Percentiles rank a stretch among this genome's conserved stretches.
phyloP scores from a whole-genome alignment of 2,888 invertebrate species.

The Oscheius sp. region DNA sequence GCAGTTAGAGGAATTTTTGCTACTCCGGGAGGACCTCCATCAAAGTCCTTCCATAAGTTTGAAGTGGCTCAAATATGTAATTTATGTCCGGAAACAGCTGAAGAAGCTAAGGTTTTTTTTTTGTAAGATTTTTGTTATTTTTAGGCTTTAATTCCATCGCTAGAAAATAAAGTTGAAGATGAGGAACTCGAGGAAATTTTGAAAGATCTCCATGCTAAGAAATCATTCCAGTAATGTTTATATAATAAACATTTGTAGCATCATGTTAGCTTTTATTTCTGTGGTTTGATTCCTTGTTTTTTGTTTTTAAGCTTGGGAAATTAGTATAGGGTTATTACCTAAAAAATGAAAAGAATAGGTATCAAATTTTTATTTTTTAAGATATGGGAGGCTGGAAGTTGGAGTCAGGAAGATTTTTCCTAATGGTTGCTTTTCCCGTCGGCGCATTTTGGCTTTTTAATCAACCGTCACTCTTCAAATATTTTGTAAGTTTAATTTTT shows the following conservation, averaged over 20 bases:
- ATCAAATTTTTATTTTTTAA: background rate
- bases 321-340: too few relatives aligned
- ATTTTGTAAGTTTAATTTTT: constrained; percentile 53
- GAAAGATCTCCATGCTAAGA: constrained; percentile 96
- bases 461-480: constrained; percentile 63
- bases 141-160: constrained; percentile 61
- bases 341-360: too few relatives aligned
- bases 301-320: background rate
- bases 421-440: constrained; percentile 64
- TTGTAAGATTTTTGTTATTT: background rate
- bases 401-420: constrained; percentile 59
- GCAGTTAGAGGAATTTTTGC: constrained; percentile 81
- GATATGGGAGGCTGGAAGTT: constrained; percentile 64
- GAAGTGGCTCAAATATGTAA: constrained; percentile 96
- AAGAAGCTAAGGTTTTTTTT: constrained; percentile 84
- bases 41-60: constrained; percentile 91
- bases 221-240: constrained; percentile 88
- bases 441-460: constrained; percentile 67
- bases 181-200: constrained; percentile 94
- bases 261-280: background rate
- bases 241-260: background rate
- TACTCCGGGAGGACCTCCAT: background rate
- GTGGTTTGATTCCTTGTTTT: background rate
- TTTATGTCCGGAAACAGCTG: constrained; percentile 96
- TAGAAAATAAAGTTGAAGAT: constrained; percentile 96